A percentile compares a stretch with the other conserved stretches of the same genome.
Evolutionary conservation across 2,797 vertebrate genomes (phyloP).

Genomic region (Alosa sapidissima): DNA sequence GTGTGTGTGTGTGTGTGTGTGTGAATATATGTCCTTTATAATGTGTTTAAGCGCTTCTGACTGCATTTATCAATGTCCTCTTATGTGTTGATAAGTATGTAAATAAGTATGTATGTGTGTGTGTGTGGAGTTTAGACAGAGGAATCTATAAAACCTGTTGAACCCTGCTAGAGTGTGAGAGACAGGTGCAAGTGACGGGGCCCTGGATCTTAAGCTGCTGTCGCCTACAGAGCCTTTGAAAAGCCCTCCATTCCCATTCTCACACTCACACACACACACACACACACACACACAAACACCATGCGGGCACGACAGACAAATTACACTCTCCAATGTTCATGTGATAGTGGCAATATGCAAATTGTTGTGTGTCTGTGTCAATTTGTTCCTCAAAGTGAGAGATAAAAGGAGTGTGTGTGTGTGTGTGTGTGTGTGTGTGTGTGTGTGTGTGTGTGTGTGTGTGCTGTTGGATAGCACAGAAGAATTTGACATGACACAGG

Average conservation of each 20-base stretch:
- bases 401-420: neutral
- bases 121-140: neutral
- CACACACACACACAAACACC: no score
- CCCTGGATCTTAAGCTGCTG: constrained; percentile 32
- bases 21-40: no score
- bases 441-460: neutral
- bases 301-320: neutral
- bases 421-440: neutral
- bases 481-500: neutral
- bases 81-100: neutral
- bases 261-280: neutral
- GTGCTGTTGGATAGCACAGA: neutral
- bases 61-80: no score
- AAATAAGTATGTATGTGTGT: neutral
- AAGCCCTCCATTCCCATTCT: constrained; percentile 46
- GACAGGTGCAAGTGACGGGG: constrained; percentile 63
- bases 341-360: neutral
- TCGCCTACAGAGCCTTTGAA: constrained; percentile 53
- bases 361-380: neutral
- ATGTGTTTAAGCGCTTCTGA: no score
- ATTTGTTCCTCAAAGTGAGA: no score
- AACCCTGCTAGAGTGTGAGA: neutral
- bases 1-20: no score
- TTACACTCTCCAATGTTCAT: neutral
- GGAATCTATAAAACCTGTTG: neutral